Base-by-base conservation (phyloP, 2,797 vertebrate species). In the Phyllotis vaccarum region DNA sequence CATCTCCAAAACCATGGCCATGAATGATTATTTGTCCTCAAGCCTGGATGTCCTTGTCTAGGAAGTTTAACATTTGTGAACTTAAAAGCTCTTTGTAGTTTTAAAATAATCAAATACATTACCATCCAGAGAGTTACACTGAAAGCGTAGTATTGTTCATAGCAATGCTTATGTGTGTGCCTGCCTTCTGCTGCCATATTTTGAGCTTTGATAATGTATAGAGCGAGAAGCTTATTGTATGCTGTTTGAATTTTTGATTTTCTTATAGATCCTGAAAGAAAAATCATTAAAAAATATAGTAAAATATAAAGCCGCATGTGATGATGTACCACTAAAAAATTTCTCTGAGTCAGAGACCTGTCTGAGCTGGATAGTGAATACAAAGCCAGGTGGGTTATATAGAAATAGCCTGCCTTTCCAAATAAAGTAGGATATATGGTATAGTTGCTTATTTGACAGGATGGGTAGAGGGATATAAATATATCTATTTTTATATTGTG, bases 21-120 rank as follows among this genome's bases (percentile, higher is more conserved):
- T 2, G 0, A 40, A 12, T 11, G 27, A 5, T 31, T 75, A 10
- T 37, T 70, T 34, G 13, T 64, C 31, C 76, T 3, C 0, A 8
- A 27, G 17, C 6, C 5, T 54, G 21, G 8, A 8, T 4, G 49
- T 66, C 72, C 37, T 93, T 31, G 27, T 79, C 54, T 58, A 5
- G 19, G 2, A 52, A 0, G 3, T 81, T 5, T 14, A 27, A 21
- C 24, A 22, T 6, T n/a, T n/a, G 72, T n/a, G 49, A 27, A 37
- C 22, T 31, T 87, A 37, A 22, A 27, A 52, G 37, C 4, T 3
- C 54, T 54, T 76, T 19, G 40, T 52, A 37, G 27, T 21, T 58
- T 58, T 81, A 17, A 22, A 74, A 68, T 46, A 60, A 46, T 80
- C 22, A 86, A 79, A 34, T 29, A 29, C 5, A 11, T 89, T 58